Evolutionary conservation across 2,888 invertebrate genomes (phyloP), one percentile per base, ranked within the genome.

Genomic region (Desoria tigrina): DNA sequence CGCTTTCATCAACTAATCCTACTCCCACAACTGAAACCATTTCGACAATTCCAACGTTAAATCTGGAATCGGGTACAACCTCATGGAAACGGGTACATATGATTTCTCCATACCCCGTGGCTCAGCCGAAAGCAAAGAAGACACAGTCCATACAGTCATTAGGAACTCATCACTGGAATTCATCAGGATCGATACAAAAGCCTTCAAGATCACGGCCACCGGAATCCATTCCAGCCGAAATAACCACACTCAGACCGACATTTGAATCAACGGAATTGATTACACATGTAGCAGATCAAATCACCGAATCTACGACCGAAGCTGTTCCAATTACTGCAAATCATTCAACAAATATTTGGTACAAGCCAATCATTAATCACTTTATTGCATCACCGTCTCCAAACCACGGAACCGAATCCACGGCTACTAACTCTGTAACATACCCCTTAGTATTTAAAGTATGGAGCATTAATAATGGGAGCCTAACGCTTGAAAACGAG

Each of bases 291-390:
- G 32, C 4, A 32, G 4, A 32, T 11, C 32, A 32, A 7, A 11
- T 32, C 6, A 4, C 32, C 11, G 32, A n/a, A n/a, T n/a, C n/a
- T n/a, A n/a, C 6, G 11, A 32, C 11, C 4, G 32, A 32, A 32
- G 11, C 32, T 7, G 32, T 32, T 32, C 32, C 32, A 32, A 11
- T 4, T 32, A n/a, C 54, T 9, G 51, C 68, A 54, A 66, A 66
- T 53, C 57, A 63, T 56, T 71, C 69, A 23, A 72, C 74, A 42
- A 74, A 69, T 60, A 70, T 74, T 42, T 74, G 71, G 71, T 74
- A 74, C 58, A 71, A 72, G 37, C 74, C 74, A 9, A 65, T 68
- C 27, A 74, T 74, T 49, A 74, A 74, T 60, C 71, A 74, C 59
- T 68, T 63, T 45, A n/a, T n/a, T 32, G 59, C 59, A 1, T 63